Percentiles rank a stretch among this genome's conserved stretches.
Evolutionary conservation across 2,113 vertebrate genomes (phyloP).

Genomic region (Labrus mixtus): DNA sequence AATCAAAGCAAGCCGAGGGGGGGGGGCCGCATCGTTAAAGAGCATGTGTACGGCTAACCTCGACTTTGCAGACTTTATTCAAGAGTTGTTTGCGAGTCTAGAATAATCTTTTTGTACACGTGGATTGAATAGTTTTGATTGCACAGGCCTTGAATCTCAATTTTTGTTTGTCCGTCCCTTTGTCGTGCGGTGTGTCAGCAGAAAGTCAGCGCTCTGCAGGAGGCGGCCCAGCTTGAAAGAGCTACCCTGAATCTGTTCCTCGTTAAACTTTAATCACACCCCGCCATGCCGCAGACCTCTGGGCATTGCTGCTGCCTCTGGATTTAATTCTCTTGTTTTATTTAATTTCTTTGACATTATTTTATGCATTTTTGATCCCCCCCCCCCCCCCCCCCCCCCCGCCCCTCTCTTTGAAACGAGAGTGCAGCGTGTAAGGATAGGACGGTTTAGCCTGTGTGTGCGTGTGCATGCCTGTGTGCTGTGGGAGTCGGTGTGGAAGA

Average conservation of each 20-base stretch:
- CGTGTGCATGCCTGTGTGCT: constrained; percentile 10
- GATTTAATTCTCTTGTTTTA: constrained; percentile 63
- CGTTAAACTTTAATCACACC: constrained; percentile 72
- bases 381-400: too few species aligned
- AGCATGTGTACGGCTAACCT: not conserved
- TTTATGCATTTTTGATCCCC: constrained; percentile 49
- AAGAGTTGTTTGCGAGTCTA: not conserved
- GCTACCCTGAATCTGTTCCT: constrained; percentile 51
- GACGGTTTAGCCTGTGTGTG: not conserved
- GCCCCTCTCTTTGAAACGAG: constrained; percentile 11
- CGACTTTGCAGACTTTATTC: not conserved
- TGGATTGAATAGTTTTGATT: too few species aligned
- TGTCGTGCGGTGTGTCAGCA: constrained; percentile 34
- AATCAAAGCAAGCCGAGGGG: not conserved
- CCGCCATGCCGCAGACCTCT: constrained; percentile 9
- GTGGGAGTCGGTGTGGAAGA: not conserved
- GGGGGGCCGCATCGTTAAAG: not conserved
- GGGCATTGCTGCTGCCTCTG: constrained; percentile 53
- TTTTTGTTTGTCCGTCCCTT: not conserved
- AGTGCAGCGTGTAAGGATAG: not conserved
- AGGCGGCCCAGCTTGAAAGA: constrained; percentile 39
- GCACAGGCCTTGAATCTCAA: not conserved
- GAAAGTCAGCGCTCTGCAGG: constrained; percentile 41
- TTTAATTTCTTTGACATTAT: constrained; percentile 58
- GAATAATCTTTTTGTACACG: not conserved